Conservation (phyloP, 2,797 vertebrate genomes). For the Huso huso region DNA sequence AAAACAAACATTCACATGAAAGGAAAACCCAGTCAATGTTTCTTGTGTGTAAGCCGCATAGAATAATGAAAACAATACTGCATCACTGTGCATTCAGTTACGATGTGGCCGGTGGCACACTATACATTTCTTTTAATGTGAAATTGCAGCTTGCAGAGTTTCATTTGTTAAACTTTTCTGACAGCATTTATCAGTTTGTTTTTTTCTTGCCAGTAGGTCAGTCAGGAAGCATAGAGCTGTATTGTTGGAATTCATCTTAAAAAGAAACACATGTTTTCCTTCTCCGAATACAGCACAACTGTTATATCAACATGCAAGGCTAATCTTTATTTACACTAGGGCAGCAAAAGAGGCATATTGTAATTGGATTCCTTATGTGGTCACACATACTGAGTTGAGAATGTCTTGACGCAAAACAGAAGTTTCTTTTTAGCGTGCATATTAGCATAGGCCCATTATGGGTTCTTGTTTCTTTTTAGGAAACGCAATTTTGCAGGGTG, state of each 20-base stretch:
- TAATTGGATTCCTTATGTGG: slow-evolving; percentile 29
- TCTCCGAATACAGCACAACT: slow-evolving; percentile 33
- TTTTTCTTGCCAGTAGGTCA: slow-evolving; percentile 19
- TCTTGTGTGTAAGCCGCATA: too few relatives aligned
- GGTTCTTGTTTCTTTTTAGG: background rate
- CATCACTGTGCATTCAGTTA: too few relatives aligned
- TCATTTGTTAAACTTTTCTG: background rate
- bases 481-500: background rate
- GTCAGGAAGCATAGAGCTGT: slow-evolving; percentile 31
- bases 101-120: too few relatives aligned
- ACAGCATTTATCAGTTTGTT: background rate
- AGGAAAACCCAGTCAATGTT: too few relatives aligned
- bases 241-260: slow-evolving; percentile 38
- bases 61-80: too few relatives aligned
- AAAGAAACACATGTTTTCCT: slow-evolving; percentile 45
- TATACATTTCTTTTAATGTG: too few relatives aligned
- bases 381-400: slow-evolving; percentile 22
- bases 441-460: background rate
- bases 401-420: background rate
- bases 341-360: slow-evolving; percentile 21
- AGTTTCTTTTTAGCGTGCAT: background rate
- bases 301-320: slow-evolving; percentile 27
- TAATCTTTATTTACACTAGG: slow-evolving; percentile 40
- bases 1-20: too few relatives aligned
- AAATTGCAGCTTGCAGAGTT: background rate